Conservation (phyloP, 2,797 vertebrate species). For the Melanotaenia trifasciata region DNA sequence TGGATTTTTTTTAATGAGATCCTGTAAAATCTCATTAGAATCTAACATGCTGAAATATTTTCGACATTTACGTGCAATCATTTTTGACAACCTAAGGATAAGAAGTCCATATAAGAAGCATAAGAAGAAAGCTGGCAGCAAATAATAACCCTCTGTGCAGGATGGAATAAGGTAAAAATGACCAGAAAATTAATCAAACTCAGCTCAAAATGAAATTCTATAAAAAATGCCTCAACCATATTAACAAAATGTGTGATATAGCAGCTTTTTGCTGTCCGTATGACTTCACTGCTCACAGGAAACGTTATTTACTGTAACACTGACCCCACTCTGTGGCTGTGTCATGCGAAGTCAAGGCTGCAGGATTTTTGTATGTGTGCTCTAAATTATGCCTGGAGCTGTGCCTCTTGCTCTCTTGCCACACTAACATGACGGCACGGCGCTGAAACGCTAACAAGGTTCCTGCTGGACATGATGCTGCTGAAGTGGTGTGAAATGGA, state of each 20-base stretch:
- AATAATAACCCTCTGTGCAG: too few species aligned
- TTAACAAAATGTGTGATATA: neutral
- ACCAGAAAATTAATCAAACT: too few species aligned
- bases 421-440: constrained; percentile 30
- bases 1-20: too few species aligned
- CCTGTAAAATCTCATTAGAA: too few species aligned
- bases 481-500: constrained; percentile 64
- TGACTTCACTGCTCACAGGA: constrained; percentile 48
- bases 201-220: too few species aligned
- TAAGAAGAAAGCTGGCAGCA: too few species aligned
- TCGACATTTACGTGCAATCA: too few species aligned
- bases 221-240: too few species aligned
- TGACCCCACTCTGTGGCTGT: constrained; percentile 32
- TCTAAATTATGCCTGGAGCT: constrained; percentile 35
- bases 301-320: constrained; percentile 37
- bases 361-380: constrained; percentile 25
- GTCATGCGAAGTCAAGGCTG: constrained; percentile 30
- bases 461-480: constrained; percentile 59
- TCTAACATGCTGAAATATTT: too few species aligned
- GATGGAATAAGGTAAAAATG: too few species aligned
- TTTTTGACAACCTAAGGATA: too few species aligned
- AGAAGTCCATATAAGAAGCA: too few species aligned
- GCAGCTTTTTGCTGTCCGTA: constrained; percentile 22
- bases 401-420: constrained; percentile 37
- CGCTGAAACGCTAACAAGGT: constrained; percentile 58